These are phyloP conservation scores for Megalonaias nervosa DNA, from an alignment of 1,140 invertebrate species.

Conservation along the genomic window DNA sequence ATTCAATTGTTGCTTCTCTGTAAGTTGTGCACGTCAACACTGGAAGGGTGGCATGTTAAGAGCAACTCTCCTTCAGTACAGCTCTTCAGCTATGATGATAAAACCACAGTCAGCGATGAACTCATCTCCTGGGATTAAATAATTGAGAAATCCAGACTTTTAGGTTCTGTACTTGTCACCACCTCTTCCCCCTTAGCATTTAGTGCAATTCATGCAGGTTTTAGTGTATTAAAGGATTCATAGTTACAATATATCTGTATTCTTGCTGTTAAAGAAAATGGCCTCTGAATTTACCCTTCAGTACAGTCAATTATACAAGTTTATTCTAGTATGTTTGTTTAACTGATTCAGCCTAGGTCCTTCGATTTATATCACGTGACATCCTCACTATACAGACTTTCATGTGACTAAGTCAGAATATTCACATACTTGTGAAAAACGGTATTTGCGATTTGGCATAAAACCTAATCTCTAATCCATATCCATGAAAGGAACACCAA, in stretches of 20 bases:
- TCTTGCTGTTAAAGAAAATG: slow-evolving; percentile 15
- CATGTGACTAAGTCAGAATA: neutral
- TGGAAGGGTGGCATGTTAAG: slow-evolving; percentile 1
- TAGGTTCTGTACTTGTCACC: slow-evolving; percentile 55
- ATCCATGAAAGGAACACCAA: slow-evolving; percentile 4
- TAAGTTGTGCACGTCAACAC: neutral
- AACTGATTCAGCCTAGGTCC: slow-evolving; percentile 24
- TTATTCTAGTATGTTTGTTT: slow-evolving; percentile 9
- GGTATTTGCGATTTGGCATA: neutral
- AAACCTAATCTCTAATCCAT: slow-evolving; percentile 8
- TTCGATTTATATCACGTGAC: slow-evolving; percentile 24
- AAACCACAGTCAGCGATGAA: slow-evolving; percentile 52
- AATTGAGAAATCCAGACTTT: slow-evolving; percentile 50
- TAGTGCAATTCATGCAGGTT: slow-evolving; percentile 59
- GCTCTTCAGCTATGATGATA: slow-evolving; percentile 26
- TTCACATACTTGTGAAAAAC: slow-evolving; percentile 13
- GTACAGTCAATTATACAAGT: slow-evolving; percentile 46
- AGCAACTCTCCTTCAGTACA: neutral
- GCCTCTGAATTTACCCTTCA: slow-evolving; percentile 43
- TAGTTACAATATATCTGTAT: slow-evolving; percentile 32
- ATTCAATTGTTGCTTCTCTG: neutral
- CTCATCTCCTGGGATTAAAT: slow-evolving; percentile 44
- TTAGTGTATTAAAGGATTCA: slow-evolving; percentile 45
- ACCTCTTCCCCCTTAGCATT: slow-evolving; percentile 49
- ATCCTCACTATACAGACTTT: slow-evolving; percentile 23